These are phyloP conservation scores for Idaea straminata DNA, from an alignment of 2,888 invertebrate genomes.

Conservation along the genomic window DNA sequence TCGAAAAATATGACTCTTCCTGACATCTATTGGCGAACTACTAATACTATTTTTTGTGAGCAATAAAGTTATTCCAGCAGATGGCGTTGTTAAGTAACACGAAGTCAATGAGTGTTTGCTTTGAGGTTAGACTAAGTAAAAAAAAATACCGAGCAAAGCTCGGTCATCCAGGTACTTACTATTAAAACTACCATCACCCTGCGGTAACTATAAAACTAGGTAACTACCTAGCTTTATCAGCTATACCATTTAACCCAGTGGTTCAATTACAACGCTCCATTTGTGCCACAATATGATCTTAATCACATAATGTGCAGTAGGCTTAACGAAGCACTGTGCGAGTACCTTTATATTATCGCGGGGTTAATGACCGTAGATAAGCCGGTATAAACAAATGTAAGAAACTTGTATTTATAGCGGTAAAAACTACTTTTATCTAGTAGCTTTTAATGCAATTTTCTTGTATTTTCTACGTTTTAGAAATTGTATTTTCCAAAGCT, in stretches of 20 bases:
- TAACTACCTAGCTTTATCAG: not conserved
- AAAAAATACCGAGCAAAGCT: no score
- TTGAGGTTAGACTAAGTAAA: no score
- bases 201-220: no score
- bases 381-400: not conserved
- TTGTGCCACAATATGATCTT: not conserved
- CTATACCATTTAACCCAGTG: not conserved
- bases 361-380: not conserved
- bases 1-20: no score
- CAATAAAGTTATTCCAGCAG: no score
- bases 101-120: no score
- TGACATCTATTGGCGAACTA: no score
- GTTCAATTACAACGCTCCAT: not conserved
- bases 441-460: not conserved
- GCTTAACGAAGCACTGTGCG: constrained; percentile 3
- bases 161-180: no score
- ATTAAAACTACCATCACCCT: no score
- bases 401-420: not conserved
- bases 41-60: no score
- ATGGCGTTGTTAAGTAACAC: no score
- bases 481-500: not conserved
- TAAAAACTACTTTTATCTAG: not conserved
- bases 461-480: not conserved
- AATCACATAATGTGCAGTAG: not conserved
- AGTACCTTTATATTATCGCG: constrained; percentile 4